These are phyloP conservation scores for Phallusia fumigata DNA, from an alignment of 23 tunicate genomes.

Conservation along the genomic window DNA sequence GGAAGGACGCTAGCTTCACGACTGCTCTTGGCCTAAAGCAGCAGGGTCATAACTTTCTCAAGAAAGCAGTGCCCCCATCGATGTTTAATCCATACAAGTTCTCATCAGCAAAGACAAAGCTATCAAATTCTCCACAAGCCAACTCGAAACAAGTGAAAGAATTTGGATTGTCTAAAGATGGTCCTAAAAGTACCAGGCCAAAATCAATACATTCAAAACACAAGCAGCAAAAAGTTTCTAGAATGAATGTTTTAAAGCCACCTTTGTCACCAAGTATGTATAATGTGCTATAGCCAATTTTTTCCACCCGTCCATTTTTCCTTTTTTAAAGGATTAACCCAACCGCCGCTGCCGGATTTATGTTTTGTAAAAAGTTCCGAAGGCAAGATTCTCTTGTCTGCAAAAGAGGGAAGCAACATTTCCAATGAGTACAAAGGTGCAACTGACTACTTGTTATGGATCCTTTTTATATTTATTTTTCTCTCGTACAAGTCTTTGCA, in stretches of 20 bases:
- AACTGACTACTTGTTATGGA: no score
- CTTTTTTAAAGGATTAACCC: background rate
- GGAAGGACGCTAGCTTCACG: background rate
- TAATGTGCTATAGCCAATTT: no score
- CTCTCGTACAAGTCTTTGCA: no score
- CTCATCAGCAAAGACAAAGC: background rate
- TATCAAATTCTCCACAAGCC: background rate
- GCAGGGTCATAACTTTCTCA: background rate
- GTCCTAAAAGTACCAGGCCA: background rate
- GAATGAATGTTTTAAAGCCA: background rate
- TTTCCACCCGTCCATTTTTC: no score
- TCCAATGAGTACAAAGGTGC: no score
- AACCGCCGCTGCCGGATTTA: background rate
- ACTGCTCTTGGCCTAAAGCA: background rate
- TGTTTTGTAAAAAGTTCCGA: background rate
- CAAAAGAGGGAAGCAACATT: background rate
- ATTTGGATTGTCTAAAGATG: background rate
- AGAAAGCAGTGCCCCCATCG: background rate
- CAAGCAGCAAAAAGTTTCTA: no score
- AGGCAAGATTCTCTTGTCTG: background rate
- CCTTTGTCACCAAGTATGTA: background rate
- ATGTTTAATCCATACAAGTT: conserved; percentile 11
- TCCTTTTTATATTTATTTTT: no score
- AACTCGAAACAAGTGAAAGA: background rate
- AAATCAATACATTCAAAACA: no score